These are phyloP conservation scores for Gymnocypris eckloni DNA, from an alignment of 2,797 vertebrate genomes.

Conservation along the genomic window DNA sequence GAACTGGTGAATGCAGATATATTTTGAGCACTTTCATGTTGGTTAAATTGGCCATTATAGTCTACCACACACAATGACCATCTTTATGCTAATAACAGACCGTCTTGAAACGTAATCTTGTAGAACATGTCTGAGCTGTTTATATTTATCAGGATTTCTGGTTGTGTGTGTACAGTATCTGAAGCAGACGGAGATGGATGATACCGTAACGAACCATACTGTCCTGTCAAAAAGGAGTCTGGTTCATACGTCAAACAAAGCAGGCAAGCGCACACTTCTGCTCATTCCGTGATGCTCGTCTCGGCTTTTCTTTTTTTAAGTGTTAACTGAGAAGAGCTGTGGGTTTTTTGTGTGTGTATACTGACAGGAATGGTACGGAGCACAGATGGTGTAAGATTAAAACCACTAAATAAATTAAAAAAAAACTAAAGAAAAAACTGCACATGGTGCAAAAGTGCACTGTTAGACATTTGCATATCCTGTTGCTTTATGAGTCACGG, in stretches of 20 bases:
- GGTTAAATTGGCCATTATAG: background rate
- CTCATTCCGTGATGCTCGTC: background rate
- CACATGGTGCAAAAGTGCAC: conserved; percentile 17
- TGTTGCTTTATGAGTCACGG: conserved; percentile 38
- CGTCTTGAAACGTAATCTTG: background rate
- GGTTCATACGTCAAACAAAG: conserved; percentile 48
- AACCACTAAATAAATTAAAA: background rate
- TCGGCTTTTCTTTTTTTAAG: background rate
- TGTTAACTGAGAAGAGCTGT: background rate
- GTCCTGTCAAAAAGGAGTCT: conserved; percentile 65
- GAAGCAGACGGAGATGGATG: conserved; percentile 29
- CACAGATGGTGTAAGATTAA: conserved; percentile 54
- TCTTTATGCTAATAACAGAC: background rate
- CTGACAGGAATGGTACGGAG: conserved; percentile 2
- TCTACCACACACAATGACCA: background rate
- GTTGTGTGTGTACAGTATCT: conserved; percentile 61
- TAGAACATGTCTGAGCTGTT: background rate
- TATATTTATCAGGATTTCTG: background rate
- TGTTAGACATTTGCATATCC: conserved; percentile 15
- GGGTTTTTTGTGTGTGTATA: conserved; percentile 4
- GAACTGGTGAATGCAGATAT: background rate
- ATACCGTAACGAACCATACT: conserved; percentile 43
- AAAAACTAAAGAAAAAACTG: background rate
- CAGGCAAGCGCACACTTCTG: conserved; percentile 61
- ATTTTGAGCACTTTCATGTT: background rate